Conservation (phyloP, 2,888 invertebrate genomes). For the Plemyria rubiginata region DNA sequence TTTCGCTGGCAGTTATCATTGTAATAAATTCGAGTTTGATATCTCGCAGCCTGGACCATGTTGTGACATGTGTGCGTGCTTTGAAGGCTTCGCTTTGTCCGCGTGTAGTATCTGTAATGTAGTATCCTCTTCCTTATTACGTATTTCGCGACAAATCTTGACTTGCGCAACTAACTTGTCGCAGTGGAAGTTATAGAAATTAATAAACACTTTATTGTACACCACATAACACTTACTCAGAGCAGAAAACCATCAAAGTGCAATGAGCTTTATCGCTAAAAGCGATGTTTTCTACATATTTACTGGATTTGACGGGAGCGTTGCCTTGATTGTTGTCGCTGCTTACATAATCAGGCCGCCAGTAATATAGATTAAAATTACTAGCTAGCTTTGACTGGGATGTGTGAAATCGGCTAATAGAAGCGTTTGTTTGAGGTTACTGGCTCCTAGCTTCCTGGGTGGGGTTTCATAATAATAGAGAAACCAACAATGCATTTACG, state of each 20-base stretch:
- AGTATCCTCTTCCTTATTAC: background rate
- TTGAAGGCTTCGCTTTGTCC: constrained; percentile 52
- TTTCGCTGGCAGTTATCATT: too few relatives aligned
- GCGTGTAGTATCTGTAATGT: constrained; percentile 31
- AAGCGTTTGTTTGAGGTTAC: constrained; percentile 8
- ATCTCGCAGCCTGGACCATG: constrained; percentile 29
- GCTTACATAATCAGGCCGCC: constrained; percentile 4
- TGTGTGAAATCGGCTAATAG: constrained; percentile 43
- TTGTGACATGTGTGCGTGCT: constrained; percentile 36
- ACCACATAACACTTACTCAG: too few relatives aligned
- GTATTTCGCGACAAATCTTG: background rate
- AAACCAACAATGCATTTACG: too few relatives aligned
- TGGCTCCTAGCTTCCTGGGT: background rate
- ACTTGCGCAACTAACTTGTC: too few relatives aligned
- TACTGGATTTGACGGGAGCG: background rate
- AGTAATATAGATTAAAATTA: constrained; percentile 66
- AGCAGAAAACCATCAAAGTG: too few relatives aligned
- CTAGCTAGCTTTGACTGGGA: constrained; percentile 49
- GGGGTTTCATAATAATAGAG: background rate
- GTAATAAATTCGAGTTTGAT: too few relatives aligned
- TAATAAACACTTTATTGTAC: too few relatives aligned
- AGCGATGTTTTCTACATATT: too few relatives aligned
- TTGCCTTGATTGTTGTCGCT: background rate
- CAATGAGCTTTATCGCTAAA: too few relatives aligned
- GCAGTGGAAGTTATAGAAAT: too few relatives aligned